Conservation (phyloP, 2,113 vertebrate genomes). For the Pagrus major region DNA sequence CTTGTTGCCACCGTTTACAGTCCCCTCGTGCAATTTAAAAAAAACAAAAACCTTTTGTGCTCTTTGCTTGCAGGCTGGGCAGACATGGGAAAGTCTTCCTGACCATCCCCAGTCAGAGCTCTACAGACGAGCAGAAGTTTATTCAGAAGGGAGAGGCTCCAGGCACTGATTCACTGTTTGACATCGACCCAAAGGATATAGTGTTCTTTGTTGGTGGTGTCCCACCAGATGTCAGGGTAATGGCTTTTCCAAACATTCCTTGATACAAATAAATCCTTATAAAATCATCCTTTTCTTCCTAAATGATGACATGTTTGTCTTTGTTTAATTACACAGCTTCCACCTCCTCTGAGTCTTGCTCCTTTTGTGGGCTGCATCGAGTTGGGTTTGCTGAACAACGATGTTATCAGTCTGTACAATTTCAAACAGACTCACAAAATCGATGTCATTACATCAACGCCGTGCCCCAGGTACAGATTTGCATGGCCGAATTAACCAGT, state of each 20-base stretch:
- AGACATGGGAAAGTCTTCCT: conserved; percentile 94
- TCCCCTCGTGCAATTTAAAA: no score
- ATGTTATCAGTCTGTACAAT: conserved; percentile 96
- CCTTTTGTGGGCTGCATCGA: conserved; percentile 95
- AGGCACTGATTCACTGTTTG: conserved; percentile 90
- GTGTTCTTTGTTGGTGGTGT: conserved; percentile 96
- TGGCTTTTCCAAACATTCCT: background rate
- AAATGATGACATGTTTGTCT: background rate
- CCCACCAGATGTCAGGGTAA: conserved; percentile 89
- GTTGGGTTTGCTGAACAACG: conserved; percentile 92
- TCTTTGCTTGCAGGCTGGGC: conserved; percentile 86
- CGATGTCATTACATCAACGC: conserved; percentile 84
- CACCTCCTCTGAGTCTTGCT: conserved; percentile 90
- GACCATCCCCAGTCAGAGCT: conserved; percentile 92
- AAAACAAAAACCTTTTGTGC: conserved; percentile 29
- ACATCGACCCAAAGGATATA: conserved; percentile 89
- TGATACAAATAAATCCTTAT: background rate
- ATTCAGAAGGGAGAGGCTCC: conserved; percentile 93
- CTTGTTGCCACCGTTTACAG: no score
- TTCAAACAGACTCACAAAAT: conserved; percentile 91
- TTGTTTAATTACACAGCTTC: conserved; percentile 84
- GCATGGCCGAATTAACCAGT: background rate
- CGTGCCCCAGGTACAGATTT: conserved; percentile 87
- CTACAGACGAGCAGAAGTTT: conserved; percentile 95
- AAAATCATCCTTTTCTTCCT: background rate